Evolutionary conservation across 2,888 invertebrate species (phyloP).

Genomic region (Nasonia oneida): DNA sequence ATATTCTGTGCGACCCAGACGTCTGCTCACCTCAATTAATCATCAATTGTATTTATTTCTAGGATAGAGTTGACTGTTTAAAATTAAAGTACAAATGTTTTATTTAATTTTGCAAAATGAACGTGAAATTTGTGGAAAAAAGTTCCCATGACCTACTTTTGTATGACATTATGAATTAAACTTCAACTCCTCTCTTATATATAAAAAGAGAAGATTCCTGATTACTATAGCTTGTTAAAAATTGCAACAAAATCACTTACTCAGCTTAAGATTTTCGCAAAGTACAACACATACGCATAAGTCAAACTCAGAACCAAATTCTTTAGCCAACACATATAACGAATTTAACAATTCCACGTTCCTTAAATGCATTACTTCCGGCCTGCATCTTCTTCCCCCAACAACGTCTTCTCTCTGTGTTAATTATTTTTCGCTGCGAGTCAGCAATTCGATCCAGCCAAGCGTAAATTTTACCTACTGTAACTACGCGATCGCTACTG

Average conservation of each 20-base stretch:
- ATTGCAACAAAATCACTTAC: neutral
- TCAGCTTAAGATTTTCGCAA: neutral
- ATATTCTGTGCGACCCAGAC: neutral
- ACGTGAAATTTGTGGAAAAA: neutral
- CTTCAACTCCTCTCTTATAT: neutral
- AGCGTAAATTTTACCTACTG: neutral
- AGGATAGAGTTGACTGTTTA: no score
- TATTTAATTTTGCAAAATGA: neutral
- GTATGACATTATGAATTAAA: neutral
- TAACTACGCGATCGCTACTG: neutral
- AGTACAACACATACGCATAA: neutral
- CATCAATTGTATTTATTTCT: no score
- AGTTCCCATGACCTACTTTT: neutral
- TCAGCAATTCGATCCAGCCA: slow-evolving; percentile 9
- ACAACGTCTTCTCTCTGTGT: neutral
- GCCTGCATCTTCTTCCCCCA: neutral
- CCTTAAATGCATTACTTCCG: neutral
- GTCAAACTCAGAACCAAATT: neutral
- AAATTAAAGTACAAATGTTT: no score
- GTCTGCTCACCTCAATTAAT: neutral
- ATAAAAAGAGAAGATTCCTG: neutral
- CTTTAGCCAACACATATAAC: neutral
- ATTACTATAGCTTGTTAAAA: neutral
- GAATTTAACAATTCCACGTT: neutral
- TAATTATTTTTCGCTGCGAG: slow-evolving; percentile 5